A percentile compares a stretch with the other conserved stretches of the same genome.
Conservation (phyloP, 2,113 vertebrate genomes). For the Ptyas mucosa region DNA sequence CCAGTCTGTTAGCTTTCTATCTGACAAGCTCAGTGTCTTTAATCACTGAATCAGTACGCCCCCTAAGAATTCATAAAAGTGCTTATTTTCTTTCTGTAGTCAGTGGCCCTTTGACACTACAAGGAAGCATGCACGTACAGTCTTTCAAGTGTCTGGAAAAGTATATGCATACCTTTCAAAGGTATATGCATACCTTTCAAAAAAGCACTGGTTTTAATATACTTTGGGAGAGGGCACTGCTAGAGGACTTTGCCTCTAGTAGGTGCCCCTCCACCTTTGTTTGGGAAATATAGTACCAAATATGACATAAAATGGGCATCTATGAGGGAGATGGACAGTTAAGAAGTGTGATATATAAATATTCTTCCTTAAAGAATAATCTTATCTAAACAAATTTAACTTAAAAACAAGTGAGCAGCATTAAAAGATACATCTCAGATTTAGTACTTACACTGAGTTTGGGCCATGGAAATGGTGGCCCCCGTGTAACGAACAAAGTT, state of each 20-base stretch:
- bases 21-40: background rate
- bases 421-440: background rate
- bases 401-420: background rate
- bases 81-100: background rate
- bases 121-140: too few species aligned
- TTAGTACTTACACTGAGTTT: constrained; percentile 87
- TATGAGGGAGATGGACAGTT: background rate
- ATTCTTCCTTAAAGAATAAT: background rate
- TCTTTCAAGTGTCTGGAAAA: too few species aligned
- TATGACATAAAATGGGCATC: background rate
- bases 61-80: background rate
- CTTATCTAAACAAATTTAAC: background rate
- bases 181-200: background rate
- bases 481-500: constrained; percentile 93
- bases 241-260: background rate
- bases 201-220: background rate
- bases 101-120: background rate
- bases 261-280: background rate
- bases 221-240: background rate
- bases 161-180: background rate
- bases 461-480: constrained; percentile 94
- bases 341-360: background rate
- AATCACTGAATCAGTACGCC: background rate
- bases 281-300: background rate
- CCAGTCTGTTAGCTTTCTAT: background rate